Base-by-base conservation (phyloP, 2,888 invertebrate genomes). In the Meganola albula region DNA sequence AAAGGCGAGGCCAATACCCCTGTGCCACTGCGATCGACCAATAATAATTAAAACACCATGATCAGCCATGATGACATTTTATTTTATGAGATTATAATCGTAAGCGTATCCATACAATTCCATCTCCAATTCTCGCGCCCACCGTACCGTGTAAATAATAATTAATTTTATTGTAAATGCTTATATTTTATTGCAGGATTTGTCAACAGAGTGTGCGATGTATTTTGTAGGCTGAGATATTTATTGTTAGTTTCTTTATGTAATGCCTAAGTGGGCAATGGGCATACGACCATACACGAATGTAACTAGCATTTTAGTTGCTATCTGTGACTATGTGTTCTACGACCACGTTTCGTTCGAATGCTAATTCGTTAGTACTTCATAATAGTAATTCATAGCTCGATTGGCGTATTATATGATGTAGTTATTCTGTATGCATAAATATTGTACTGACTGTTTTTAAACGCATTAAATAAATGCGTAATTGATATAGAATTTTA, bases 161-260 rank as follows among this genome's bases (percentile, higher is more conserved):
- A 85, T 85, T 85, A 85, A 85, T 85, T 83, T 85, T 85, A 85
- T 85, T 85, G 85, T 85, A 83, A 85, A 80, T 84, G 85, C 82
- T 84, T 85, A 85, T 85, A 85, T 84, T 85, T 85, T 85, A 85
- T 85, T 84, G 73, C 84, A 65, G 84, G 85, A 85, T 85, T 85
- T 85, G 85, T 85, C 85, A 85, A 84, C 85, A 84, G 78, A 70
- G 75, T 66, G 75, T 70, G 78, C 77, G 83, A 82, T 83, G 83
- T 80, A 79, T 82, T 82, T 75, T 80, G 83, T 80, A 60, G 71
- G 53, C 55, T 65, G 78, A 75, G 61, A 80, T 84, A 84, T 85
- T 85, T 85, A 85, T 84, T 74, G 78, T 66, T 63, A 67, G 69
- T 76, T 74, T 58, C 69, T 75, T 75, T 76, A 82, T 74, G 73